phyloP scores from a whole-genome alignment of 2,113 vertebrate genomes.

The Chaetodon trifascialis region DNA sequence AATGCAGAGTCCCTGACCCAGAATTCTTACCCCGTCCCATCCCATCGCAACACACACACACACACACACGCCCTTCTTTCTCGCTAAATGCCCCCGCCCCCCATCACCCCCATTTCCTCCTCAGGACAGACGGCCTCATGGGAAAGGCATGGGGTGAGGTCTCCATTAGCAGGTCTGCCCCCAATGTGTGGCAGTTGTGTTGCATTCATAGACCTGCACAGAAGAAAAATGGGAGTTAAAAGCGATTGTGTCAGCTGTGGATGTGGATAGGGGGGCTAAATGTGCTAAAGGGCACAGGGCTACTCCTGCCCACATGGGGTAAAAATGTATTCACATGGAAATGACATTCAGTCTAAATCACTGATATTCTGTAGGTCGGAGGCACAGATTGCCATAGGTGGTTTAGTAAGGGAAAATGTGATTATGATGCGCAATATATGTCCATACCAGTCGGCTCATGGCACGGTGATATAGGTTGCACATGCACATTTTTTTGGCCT shows the following conservation, averaged over 20 bases:
- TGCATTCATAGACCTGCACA: constrained; percentile 18
- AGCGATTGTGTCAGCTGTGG: constrained; percentile 53
- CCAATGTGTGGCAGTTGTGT: constrained; percentile 32
- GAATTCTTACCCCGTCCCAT: constrained; percentile 50
- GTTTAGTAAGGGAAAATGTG: not conserved
- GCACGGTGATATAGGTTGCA: constrained; percentile 8
- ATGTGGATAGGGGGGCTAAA: constrained; percentile 25
- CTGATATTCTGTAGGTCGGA: not conserved
- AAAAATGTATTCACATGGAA: constrained; percentile 19
- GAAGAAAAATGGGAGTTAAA: constrained; percentile 51
- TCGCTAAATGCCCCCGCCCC: constrained; percentile 12
- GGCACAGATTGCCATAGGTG: not conserved
- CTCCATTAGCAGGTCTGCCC: constrained; percentile 75
- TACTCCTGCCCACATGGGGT: constrained; percentile 21
- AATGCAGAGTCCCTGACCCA: constrained; percentile 65
- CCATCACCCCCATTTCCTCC: constrained; percentile 55
- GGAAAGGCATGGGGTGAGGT: constrained; percentile 72
- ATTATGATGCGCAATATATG: not conserved
- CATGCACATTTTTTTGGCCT: not conserved
- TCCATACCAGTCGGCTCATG: not conserved
- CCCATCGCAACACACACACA: constrained; percentile 23
- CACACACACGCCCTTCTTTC: not conserved
- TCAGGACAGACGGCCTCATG: constrained; percentile 64
- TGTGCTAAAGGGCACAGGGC: not conserved
- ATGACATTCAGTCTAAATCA: constrained; percentile 1